A percentile compares a stretch with the other conserved stretches of the same genome.
These are phyloP conservation scores for Orthonevra nobilis DNA, from an alignment of 2,888 invertebrate genomes.

Conservation along the genomic window DNA sequence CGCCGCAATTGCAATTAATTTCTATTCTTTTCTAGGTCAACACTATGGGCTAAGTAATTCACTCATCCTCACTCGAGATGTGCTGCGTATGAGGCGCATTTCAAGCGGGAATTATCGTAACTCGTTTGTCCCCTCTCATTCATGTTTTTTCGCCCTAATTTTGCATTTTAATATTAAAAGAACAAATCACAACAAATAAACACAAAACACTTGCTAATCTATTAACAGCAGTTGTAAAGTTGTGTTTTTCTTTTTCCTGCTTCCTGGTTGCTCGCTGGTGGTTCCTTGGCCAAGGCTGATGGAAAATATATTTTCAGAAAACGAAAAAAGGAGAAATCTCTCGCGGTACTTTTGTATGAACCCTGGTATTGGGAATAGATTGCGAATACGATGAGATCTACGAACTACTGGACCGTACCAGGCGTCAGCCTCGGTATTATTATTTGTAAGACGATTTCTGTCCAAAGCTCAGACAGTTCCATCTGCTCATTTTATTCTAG, in stretches of 20 bases:
- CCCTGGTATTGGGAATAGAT: no score
- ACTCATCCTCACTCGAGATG: constrained; percentile 18
- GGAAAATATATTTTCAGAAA: no score
- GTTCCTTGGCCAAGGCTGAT: no score
- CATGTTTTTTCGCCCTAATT: constrained; percentile 31
- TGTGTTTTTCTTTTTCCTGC: neutral
- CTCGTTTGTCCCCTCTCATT: constrained; percentile 28
- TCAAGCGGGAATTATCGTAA: constrained; percentile 34
- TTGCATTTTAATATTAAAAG: constrained; percentile 62
- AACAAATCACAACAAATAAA: constrained; percentile 51
- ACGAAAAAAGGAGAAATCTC: no score
- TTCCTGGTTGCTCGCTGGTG: neutral
- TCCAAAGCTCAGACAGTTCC: no score
- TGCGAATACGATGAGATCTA: no score
- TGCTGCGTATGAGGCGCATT: constrained; percentile 15
- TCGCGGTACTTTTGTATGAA: no score
- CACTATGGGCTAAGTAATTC: constrained; percentile 74
- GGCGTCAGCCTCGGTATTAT: no score
- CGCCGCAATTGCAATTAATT: neutral
- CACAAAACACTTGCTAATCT: constrained; percentile 47
- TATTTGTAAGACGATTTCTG: no score
- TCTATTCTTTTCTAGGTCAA: constrained; percentile 73
- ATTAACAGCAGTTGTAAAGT: constrained; percentile 22
- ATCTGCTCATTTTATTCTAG: no score
- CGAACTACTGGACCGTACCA: no score